These are phyloP conservation scores for Sarcophilus harrisii DNA, from an alignment of 2,797 vertebrate species.

Conservation along the genomic window DNA sequence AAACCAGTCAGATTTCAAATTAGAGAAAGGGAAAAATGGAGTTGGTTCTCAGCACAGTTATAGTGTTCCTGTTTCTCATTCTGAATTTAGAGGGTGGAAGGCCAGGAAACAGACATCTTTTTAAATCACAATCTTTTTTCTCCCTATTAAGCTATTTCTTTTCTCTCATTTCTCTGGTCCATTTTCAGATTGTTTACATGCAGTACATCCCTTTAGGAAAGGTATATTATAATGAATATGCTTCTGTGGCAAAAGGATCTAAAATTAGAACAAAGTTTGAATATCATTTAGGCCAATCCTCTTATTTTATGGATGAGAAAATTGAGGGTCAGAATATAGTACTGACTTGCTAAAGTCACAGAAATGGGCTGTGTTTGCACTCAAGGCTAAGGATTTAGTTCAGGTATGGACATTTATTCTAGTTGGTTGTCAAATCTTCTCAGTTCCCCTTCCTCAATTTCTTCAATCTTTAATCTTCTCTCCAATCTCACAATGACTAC, in stretches of 20 bases:
- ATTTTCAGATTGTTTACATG: neutral
- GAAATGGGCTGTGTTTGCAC: neutral
- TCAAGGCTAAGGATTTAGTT: neutral
- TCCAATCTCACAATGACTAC: neutral
- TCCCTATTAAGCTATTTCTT: neutral
- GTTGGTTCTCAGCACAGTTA: neutral
- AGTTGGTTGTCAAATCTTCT: neutral
- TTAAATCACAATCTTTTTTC: fast-evolving
- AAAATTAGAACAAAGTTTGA: neutral
- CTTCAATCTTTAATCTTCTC: neutral
- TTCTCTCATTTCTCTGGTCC: neutral
- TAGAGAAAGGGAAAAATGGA: neutral
- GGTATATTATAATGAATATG: neutral
- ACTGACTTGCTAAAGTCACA: neutral
- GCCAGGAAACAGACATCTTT: neutral
- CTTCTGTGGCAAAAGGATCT: neutral
- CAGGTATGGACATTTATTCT: neutral
- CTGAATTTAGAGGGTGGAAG: fast-evolving
- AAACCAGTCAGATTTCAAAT: neutral
- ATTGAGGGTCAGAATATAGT: neutral
- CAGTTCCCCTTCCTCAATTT: neutral
- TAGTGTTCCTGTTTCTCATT: neutral
- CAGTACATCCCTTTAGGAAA: neutral
- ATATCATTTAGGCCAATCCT: neutral
- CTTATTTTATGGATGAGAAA: neutral